A percentile compares a stretch with the other conserved stretches of the same genome.
Conservation (phyloP, 2,888 invertebrate genomes). For the Hypercompe scribonia region DNA sequence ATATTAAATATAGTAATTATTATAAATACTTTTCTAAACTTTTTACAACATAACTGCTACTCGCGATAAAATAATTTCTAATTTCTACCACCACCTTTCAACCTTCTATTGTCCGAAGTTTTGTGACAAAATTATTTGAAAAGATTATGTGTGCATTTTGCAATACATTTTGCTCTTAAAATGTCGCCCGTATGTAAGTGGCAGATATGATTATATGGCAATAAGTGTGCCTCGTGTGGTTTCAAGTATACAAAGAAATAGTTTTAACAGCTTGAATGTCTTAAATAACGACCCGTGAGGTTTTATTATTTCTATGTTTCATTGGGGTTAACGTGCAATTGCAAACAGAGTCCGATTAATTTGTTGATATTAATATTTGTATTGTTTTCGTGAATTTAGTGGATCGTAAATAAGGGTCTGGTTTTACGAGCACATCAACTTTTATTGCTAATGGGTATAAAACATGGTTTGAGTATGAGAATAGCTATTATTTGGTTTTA, state of each 20-base stretch:
- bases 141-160: no score
- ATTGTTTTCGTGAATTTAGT: conserved; percentile 40
- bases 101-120: no score
- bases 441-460: conserved; percentile 38
- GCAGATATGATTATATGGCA: background rate
- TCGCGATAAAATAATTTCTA: no score
- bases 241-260: background rate
- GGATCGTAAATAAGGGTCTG: conserved; percentile 37
- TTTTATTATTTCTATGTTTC: background rate
- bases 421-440: conserved; percentile 38
- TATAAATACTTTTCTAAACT: no score
- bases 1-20: background rate
- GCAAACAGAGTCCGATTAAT: conserved; percentile 39
- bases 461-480: conserved; percentile 21
- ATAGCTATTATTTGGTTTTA: conserved; percentile 9
- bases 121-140: no score
- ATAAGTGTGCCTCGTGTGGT: background rate
- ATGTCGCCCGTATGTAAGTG: background rate
- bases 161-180: background rate
- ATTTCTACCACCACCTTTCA: no score
- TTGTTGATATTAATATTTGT: conserved; percentile 48
- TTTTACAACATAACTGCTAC: no score
- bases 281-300: background rate
- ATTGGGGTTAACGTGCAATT: conserved; percentile 11
- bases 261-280: background rate